Evolutionary conservation across 2,888 invertebrate genomes (phyloP), one percentile per base, ranked within the genome.

Genomic region (Calliscelio sp.): DNA sequence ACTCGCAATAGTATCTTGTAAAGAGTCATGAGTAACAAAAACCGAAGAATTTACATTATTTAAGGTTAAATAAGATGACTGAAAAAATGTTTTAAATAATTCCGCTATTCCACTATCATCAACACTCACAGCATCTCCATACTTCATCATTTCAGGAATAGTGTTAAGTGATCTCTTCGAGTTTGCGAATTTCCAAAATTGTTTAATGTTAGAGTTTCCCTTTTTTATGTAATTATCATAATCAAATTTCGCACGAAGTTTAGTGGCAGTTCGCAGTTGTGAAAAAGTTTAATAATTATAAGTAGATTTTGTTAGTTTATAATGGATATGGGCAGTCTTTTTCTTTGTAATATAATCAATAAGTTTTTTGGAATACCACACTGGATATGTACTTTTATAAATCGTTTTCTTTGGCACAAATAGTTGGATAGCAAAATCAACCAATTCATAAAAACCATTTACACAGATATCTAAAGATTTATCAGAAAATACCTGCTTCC

Each of bases 101-200:
- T 18, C 32, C 10, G 28, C 35, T 0, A 16, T 51, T 28, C 16
- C 14, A 3, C 51, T 20, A 18, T 24, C 14, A n/a, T n/a, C n/a
- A n/a, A n/a, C n/a, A n/a, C n/a, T n/a, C n/a, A n/a, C n/a, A n/a
- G n/a, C n/a, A n/a, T n/a, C n/a, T n/a, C n/a, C n/a, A n/a, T n/a
- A n/a, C n/a, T n/a, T n/a, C n/a, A n/a, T n/a, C n/a, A n/a, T n/a
- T n/a, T n/a, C n/a, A n/a, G n/a, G n/a, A n/a, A n/a, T n/a, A n/a
- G 11, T 14, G 25, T 28, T 28, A 16, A 66, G 25, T 18, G n/a
- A 44, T 28, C 32, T 25, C 28, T 49, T 66, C 8, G 49, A 49
- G n/a, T 66, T 66, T 14, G 44, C 22, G 28, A 22, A 41, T 22
- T 63, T 63, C 63, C 63, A 63, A 41, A 63, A 63, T 11, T 22